These are phyloP conservation scores for Erpornis zantholeuca DNA, from an alignment of 2,113 vertebrate species.

Conservation along the genomic window DNA sequence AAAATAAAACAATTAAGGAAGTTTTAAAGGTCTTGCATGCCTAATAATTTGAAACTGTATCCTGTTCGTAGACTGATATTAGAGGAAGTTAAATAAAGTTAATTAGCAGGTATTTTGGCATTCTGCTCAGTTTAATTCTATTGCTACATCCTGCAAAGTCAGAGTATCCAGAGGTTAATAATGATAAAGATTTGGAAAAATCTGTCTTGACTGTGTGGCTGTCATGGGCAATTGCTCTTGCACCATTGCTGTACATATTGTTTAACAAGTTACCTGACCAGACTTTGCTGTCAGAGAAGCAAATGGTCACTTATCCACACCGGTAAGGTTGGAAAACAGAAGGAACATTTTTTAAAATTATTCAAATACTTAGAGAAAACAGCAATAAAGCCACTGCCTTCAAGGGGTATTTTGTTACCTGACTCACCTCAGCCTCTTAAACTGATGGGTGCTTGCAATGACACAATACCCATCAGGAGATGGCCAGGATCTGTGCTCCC, in stretches of 20 bases:
- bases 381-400: neutral
- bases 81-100: neutral
- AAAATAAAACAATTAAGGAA: neutral
- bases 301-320: neutral
- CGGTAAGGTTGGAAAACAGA: neutral
- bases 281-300: neutral
- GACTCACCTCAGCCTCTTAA: neutral
- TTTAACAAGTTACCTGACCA: neutral
- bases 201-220: neutral
- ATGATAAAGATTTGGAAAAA: neutral
- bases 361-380: neutral
- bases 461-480: neutral
- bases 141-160: neutral
- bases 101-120: constrained; percentile 24
- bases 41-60: neutral
- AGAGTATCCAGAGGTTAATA: neutral
- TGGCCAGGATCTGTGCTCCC: neutral
- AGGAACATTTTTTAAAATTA: neutral
- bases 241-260: neutral
- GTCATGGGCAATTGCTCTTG: neutral
- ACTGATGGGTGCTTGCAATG: neutral
- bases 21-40: neutral
- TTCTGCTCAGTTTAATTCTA: constrained; percentile 18
- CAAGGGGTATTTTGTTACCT: neutral
- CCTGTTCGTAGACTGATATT: neutral